Evolutionary conservation across 2,888 invertebrate species (phyloP), one percentile per base, ranked within the genome.

Genomic region (Muschampia plurimacula): DNA sequence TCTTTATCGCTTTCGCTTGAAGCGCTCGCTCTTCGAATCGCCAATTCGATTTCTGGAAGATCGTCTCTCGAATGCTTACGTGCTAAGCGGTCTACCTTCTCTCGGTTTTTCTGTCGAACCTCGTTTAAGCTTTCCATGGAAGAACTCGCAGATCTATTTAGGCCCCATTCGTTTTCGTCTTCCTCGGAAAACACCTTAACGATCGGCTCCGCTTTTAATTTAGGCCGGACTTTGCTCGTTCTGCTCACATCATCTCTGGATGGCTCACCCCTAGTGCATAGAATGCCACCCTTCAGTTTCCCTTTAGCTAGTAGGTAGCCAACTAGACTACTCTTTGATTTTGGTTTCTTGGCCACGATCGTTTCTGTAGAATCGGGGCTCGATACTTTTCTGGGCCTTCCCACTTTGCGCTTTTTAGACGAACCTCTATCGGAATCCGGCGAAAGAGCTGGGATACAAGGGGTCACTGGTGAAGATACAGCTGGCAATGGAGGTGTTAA

Each of bases 351-450:
- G 3, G 97, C 97, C 0, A 97, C 97, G 68, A 97, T 97, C 0
- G 97, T 97, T 89, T 97, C 97, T 0, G 97, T 97, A 0, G 96
- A 95, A 76, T 95, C 95, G 5, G 94, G 95, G 73, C 95, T 95
- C 70, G 96, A 95, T 12, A 97, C 94, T 83, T 97, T 97, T 77
- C 97, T 96, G 0, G 97, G 98, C 77, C 97, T 94, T 0, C 97
- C 97, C 0, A 97, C 97, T 92, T 98, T 97, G 10, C 98, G 95
- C 84, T 97, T 97, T 81, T 97, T 97, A 0, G 96, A 96, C 0
- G 96, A 95, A 1, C 94, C 93, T 79, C 93, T 84, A 69, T 94
- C 94, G 1, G 94, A 93, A 76, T 92, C 88, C 0, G 95, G 95
- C 1, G 95, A 94, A 28, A 92, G 81, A 39, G 92, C 94, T 7